These are phyloP conservation scores for Amblyopsis hoosieri DNA, from an alignment of 2,797 vertebrate genomes.

Conservation along the genomic window DNA sequence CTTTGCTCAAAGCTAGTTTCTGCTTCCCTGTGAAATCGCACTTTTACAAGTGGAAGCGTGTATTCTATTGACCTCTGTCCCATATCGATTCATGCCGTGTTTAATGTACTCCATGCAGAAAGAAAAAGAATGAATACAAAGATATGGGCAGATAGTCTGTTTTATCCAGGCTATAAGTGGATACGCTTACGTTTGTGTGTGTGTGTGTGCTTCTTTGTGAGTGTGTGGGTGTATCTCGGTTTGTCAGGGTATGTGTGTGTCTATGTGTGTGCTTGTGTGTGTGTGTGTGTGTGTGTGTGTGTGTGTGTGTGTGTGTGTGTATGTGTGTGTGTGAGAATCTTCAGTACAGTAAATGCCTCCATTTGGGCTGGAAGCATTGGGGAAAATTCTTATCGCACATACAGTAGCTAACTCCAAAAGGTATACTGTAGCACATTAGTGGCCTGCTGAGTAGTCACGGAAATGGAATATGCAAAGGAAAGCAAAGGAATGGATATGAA, in stretches of 20 bases:
- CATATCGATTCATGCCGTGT: conserved; percentile 44
- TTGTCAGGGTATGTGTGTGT: neutral
- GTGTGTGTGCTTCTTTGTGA: conserved; percentile 19
- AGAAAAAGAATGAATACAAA: neutral
- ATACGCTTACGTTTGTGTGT: neutral
- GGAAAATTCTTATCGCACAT: conserved; percentile 32
- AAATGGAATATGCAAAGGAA: neutral
- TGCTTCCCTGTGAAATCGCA: conserved; percentile 38
- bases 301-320: conserved; percentile 12
- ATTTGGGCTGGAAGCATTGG: conserved; percentile 24
- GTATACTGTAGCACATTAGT: neutral
- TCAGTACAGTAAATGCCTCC: conserved; percentile 31
- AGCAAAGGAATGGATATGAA: neutral
- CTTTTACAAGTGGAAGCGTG: conserved; percentile 52
- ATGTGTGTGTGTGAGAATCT: conserved; percentile 29
- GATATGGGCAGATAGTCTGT: neutral
- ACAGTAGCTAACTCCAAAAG: neutral
- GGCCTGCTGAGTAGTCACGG: neutral
- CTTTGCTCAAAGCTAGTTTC: conserved; percentile 29
- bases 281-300: conserved; percentile 4
- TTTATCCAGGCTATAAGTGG: neutral
- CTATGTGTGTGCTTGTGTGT: conserved; percentile 9
- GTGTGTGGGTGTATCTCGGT: neutral
- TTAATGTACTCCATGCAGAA: conserved; percentile 54
- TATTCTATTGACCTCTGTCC: conserved; percentile 58